A percentile compares a stretch with the other conserved stretches of the same genome.
These are phyloP conservation scores for Micromesistius poutassou DNA, from an alignment of 2,797 vertebrate species.

Conservation along the genomic window DNA sequence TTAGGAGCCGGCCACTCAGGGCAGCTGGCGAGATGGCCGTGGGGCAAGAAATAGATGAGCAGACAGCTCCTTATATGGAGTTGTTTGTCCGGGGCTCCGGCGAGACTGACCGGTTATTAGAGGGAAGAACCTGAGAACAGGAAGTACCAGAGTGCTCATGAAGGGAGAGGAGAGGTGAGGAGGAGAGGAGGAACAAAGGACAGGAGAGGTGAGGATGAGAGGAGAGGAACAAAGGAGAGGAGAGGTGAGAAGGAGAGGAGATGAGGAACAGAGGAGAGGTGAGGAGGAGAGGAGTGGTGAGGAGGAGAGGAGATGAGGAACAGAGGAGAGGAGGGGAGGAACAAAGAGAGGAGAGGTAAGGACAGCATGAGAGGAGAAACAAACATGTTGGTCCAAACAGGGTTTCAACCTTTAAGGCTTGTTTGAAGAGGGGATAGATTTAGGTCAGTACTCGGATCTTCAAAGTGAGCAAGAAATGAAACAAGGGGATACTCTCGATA, in stretches of 20 bases:
- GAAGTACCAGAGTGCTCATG: too few relatives aligned
- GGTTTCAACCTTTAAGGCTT: constrained; percentile 27
- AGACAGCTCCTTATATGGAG: constrained; percentile 35
- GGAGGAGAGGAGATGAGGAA: background rate
- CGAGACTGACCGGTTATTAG: constrained; percentile 54
- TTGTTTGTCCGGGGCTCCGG: constrained; percentile 36
- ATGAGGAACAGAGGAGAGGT: too few relatives aligned
- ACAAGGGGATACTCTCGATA: constrained; percentile 21
- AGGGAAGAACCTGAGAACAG: constrained; percentile 20
- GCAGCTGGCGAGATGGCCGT: background rate
- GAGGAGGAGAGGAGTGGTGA: too few relatives aligned
- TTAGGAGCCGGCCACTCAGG: background rate
- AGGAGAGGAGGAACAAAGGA: too few relatives aligned
- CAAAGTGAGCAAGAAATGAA: constrained; percentile 38
- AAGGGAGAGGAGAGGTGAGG: too few relatives aligned
- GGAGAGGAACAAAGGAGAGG: background rate
- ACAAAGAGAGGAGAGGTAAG: background rate
- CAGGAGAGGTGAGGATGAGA: too few relatives aligned
- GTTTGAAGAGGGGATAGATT: constrained; percentile 36
- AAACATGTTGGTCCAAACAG: constrained; percentile 27
- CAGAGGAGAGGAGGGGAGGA: too few relatives aligned
- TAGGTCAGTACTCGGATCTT: constrained; percentile 47
- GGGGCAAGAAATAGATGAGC: too few relatives aligned
- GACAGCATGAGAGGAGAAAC: background rate
- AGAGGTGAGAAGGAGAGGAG: background rate